These are phyloP conservation scores for Malthinus seriepunctatus DNA, from an alignment of 2,888 invertebrate species.

Conservation along the genomic window DNA sequence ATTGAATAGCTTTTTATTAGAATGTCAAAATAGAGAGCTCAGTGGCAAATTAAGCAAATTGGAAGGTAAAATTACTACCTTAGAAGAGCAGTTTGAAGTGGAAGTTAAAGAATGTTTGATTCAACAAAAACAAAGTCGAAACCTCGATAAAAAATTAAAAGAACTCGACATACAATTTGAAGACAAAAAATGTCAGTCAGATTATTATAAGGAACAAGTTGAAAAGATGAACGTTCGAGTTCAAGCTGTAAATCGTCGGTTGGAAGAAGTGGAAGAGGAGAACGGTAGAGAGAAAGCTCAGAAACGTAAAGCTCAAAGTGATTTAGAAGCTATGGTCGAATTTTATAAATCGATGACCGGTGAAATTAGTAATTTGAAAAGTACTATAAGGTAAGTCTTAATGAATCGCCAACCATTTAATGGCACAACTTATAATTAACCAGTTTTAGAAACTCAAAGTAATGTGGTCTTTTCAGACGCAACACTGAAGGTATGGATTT, in stretches of 20 bases:
- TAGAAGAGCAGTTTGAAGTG: conserved; percentile 93
- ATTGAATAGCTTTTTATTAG: conserved; percentile 83
- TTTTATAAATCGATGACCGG: conserved; percentile 85
- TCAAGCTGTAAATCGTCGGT: conserved; percentile 89
- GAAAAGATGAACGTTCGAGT: conserved; percentile 87
- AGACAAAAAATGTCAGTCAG: conserved; percentile 94
- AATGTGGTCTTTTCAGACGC: conserved; percentile 30
- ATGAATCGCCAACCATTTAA: too few species aligned
- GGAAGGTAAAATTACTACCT: conserved; percentile 90
- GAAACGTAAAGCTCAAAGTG: conserved; percentile 94
- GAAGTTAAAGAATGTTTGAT: conserved; percentile 93
- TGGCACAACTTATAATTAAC: too few species aligned
- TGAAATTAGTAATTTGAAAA: conserved; percentile 86
- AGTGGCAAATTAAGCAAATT: conserved; percentile 93
- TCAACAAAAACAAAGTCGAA: conserved; percentile 86
- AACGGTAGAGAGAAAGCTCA: conserved; percentile 92
- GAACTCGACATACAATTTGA: conserved; percentile 92
- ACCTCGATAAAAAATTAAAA: conserved; percentile 94
- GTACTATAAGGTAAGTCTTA: conserved; percentile 87
- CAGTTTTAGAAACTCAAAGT: too few species aligned
- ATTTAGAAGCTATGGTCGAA: conserved; percentile 95
- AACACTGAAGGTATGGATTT: conserved; percentile 60
- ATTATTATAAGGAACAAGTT: conserved; percentile 98
- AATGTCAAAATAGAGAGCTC: conserved; percentile 92
- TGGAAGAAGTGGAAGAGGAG: conserved; percentile 98